phyloP scores from a whole-genome alignment of 1,140 invertebrate species.

The Campodea augens region DNA sequence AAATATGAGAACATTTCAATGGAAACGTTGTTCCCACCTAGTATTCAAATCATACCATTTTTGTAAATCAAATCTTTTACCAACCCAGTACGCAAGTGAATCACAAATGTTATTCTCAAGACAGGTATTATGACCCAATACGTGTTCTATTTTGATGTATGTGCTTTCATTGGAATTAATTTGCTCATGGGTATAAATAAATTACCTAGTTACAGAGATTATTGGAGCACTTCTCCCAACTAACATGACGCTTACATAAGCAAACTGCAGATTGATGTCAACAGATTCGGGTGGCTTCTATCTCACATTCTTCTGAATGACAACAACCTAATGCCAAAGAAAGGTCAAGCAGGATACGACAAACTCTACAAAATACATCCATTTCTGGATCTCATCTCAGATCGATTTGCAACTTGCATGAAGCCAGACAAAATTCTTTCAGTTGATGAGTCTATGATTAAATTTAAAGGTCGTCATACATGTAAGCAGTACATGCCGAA shows the following conservation, averaged over 20 bases:
- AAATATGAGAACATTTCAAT: no score
- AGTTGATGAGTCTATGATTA: slow-evolving; percentile 16
- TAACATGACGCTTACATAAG: slow-evolving; percentile 21
- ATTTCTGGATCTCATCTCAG: slow-evolving; percentile 1
- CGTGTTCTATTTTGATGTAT: no score
- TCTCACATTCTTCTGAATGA: slow-evolving; percentile 19
- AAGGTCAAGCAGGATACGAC: slow-evolving; percentile 12
- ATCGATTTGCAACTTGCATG: slow-evolving; percentile 4
- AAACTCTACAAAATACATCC: slow-evolving; percentile 17
- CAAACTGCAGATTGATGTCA: slow-evolving; percentile 20
- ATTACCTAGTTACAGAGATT: slow-evolving; percentile 16
- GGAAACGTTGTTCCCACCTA: no score
- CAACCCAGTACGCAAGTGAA: no score
- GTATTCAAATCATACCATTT: no score
- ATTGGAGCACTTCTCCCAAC: slow-evolving; percentile 21
- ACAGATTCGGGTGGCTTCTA: slow-evolving; percentile 23
- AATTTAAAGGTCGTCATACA: slow-evolving; percentile 15
- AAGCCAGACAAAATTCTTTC: slow-evolving; percentile 9
- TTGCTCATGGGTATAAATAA: slow-evolving; percentile 18
- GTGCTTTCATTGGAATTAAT: slow-evolving; percentile 17
- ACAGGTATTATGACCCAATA: no score
- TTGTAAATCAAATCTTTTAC: no score
- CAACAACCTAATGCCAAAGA: slow-evolving; percentile 13
- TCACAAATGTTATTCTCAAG: no score
- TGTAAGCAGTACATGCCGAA: slow-evolving; percentile 17